Evolutionary conservation across 1,140 invertebrate species (phyloP), one percentile per base, ranked within the genome.

Genomic region (Formica exsecta): DNA sequence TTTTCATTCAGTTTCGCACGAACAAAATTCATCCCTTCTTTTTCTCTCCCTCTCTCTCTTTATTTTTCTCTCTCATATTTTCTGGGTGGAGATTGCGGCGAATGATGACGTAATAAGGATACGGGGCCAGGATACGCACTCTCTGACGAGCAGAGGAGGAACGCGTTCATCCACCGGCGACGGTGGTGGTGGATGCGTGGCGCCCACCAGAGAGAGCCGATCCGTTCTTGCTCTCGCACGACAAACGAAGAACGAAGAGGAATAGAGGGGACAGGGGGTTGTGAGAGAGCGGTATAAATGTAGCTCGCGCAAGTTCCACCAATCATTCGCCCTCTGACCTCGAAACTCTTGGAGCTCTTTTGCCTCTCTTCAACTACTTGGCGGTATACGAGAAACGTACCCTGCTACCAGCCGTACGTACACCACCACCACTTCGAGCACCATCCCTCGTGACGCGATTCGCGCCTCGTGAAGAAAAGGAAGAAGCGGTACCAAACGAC

Each of bases 301-400:
- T 92, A 85, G 90, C 88, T 59, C 90, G 93, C 93, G 93, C 93
- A 92, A 93, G 93, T 93, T 93, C 93, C 87, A 90, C 91, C 92
- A 94, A 93, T 93, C 93, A 94, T 85, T 93, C 92, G 91, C 92
- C 89, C 92, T 93, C 88, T 93, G 92, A 93, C 92, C 91, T 91
- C 90, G 90, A 93, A 92, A 92, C 75, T 90, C 91, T 44, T 88
- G 57, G 84, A 92, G 79, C 62, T 92, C 85, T 85, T 64, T 77
- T 38, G 19, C 38, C 36, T 70, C 64, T 65, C n/a, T 32, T 38
- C 25, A 7, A 11, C 36, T 57, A 3, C 57, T 36, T 54, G 81
- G 74, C 75, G 75, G 88, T 86, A 92, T 84, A 62, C 48, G 48
- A 51, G 74, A 90, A 87, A 71, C 64, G 57, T 75, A 65, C 70